Percentiles rank a stretch among this genome's conserved stretches.
phyloP scores from a whole-genome alignment of 2,888 invertebrate species.

The Cosmia pyralina region DNA sequence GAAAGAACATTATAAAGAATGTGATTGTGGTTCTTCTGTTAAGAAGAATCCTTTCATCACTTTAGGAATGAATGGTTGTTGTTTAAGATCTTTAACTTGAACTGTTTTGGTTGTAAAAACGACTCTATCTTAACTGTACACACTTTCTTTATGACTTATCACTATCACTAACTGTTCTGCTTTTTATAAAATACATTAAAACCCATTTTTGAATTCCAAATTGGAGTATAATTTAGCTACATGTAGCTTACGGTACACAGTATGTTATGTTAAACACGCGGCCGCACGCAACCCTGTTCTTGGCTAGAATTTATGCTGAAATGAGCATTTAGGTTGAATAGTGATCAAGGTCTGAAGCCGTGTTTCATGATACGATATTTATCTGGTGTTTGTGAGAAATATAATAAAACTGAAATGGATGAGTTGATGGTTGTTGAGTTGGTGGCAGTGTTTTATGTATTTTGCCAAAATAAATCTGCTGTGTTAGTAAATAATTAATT shows the following conservation, averaged over 20 bases:
- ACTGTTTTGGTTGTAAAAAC: not conserved
- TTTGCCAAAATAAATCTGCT: not conserved
- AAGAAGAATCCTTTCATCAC: not conserved
- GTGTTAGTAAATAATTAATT: not conserved
- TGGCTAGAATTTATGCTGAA: conserved; percentile 66
- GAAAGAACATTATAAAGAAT: too few relatives aligned
- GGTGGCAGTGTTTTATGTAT: not conserved
- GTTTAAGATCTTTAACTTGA: not conserved
- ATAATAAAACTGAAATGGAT: not conserved
- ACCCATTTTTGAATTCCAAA: conserved; percentile 18
- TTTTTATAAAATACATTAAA: not conserved
- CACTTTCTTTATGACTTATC: not conserved
- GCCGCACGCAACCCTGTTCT: conserved; percentile 68
- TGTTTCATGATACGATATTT: conserved; percentile 51
- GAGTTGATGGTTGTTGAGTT: too few relatives aligned
- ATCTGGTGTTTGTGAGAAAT: conserved; percentile 9
- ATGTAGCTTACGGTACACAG: conserved; percentile 40
- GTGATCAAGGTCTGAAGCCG: conserved; percentile 68
- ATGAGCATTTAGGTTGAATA: conserved; percentile 72
- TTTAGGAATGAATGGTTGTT: not conserved
- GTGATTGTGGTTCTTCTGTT: too few relatives aligned
- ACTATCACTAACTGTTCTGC: not conserved
- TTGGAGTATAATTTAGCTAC: conserved; percentile 21
- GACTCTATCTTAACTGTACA: not conserved
- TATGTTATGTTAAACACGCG: conserved; percentile 61